phyloP scores from a whole-genome alignment of 2,888 invertebrate species.

The Conus canariensis region DNA sequence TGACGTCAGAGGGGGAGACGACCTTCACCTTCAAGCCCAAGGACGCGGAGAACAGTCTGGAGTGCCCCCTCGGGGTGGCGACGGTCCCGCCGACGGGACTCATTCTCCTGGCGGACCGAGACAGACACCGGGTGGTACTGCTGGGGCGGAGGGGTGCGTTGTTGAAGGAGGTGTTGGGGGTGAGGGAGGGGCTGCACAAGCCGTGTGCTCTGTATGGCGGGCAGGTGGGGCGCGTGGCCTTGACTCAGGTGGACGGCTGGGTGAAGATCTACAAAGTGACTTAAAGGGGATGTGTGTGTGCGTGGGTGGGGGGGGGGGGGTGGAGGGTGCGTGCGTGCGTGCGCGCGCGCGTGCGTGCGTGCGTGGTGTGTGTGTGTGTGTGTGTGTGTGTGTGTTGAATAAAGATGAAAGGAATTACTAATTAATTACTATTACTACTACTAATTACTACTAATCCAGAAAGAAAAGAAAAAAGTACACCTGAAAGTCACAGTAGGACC shows the following conservation, averaged over 20 bases:
- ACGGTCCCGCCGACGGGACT: conserved; percentile 34
- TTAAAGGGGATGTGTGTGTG: not conserved
- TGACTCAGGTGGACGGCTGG: conserved; percentile 54
- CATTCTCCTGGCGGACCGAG: conserved; percentile 49
- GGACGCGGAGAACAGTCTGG: conserved; percentile 32
- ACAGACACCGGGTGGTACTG: conserved; percentile 45
- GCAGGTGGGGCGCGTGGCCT: conserved; percentile 25
- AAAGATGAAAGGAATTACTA: too few relatives aligned
- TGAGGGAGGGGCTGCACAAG: conserved; percentile 45
- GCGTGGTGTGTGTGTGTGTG: not conserved
- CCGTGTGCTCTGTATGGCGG: conserved; percentile 50
- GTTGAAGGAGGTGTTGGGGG: conserved; percentile 40
- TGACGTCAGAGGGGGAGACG: conserved; percentile 41
- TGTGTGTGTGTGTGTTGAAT: not conserved
- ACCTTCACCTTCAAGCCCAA: conserved; percentile 48
- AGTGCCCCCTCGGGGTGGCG: conserved; percentile 52
- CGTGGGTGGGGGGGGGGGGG: not conserved
- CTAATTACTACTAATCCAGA: too few relatives aligned
- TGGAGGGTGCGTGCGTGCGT: not conserved
- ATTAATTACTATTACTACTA: too few relatives aligned
- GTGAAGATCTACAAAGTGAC: conserved; percentile 46
- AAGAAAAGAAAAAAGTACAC: too few relatives aligned
- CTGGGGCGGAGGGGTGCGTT: conserved; percentile 38
- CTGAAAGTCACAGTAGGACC: too few relatives aligned
- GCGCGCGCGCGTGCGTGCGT: not conserved